These are phyloP conservation scores for Neoaliturus tenellus DNA, from an alignment of 2,888 invertebrate species.

Conservation along the genomic window DNA sequence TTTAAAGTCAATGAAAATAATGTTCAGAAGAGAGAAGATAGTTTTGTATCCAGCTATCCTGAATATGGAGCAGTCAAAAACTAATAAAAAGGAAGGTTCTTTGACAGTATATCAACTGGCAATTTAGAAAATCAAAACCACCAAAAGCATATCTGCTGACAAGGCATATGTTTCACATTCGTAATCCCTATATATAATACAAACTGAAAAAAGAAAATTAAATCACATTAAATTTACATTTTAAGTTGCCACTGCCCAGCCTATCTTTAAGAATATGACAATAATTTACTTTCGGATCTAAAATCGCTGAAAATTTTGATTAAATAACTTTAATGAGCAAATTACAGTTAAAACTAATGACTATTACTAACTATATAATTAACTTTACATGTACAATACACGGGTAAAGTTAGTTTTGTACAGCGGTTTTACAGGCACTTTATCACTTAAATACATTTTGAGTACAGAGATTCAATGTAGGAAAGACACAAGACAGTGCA, in stretches of 20 bases:
- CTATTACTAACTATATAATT: conserved; percentile 35
- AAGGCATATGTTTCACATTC: conserved; percentile 38
- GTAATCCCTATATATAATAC: conserved; percentile 4
- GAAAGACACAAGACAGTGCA: not conserved
- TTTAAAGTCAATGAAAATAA: no score
- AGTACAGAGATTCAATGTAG: not conserved
- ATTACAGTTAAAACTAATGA: conserved; percentile 40
- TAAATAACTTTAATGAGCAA: conserved; percentile 53
- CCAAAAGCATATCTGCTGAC: conserved; percentile 45
- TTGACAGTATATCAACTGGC: no score
- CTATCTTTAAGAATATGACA: conserved; percentile 51
- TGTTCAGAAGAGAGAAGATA: no score
- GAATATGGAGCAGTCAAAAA: no score
- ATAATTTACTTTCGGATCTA: conserved; percentile 51
- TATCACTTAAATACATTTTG: conserved; percentile 11
- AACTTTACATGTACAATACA: conserved; percentile 33
- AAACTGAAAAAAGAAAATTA: conserved; percentile 27
- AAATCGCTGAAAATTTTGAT: conserved; percentile 45
- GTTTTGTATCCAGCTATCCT: no score
- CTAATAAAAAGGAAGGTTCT: no score
- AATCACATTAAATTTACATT: conserved; percentile 45
- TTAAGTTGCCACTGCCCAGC: conserved; percentile 62
- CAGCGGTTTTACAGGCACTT: conserved; percentile 25
- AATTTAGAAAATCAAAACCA: not conserved
- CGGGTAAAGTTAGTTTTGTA: conserved; percentile 24